phyloP scores from a whole-genome alignment of 2,888 invertebrate species.

The Tachina grossa region DNA sequence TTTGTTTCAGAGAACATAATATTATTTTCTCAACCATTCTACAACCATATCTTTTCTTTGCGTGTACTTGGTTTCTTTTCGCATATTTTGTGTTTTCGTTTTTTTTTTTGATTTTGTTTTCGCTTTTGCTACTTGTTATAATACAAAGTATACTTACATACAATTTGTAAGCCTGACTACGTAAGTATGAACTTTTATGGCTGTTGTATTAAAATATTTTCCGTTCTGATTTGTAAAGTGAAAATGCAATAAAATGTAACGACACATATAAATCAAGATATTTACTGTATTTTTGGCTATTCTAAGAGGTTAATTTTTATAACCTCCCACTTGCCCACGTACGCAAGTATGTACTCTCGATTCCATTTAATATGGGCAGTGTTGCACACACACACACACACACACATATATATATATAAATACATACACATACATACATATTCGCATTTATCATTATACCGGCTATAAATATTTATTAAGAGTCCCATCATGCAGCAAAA shows the following conservation, averaged over 20 bases:
- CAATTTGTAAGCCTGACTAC: neutral
- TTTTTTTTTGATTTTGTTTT: neutral
- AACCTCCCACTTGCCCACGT: slow-evolving; percentile 43
- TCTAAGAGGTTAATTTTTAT: slow-evolving; percentile 69
- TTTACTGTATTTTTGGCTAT: slow-evolving; percentile 36
- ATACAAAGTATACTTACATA: slow-evolving; percentile 13
- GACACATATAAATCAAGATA: slow-evolving; percentile 69
- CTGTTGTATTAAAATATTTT: slow-evolving; percentile 11
- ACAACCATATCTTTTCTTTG: too few relatives aligned
- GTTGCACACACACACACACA: neutral
- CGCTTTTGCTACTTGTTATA: slow-evolving; percentile 6
- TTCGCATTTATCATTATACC: neutral
- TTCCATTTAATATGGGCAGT: neutral
- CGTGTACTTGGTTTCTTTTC: slow-evolving; percentile 41
- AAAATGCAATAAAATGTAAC: slow-evolving; percentile 70
- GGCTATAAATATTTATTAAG: slow-evolving; percentile 52
- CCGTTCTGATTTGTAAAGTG: slow-evolving; percentile 70
- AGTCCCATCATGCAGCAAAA: slow-evolving; percentile 4
- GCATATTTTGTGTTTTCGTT: neutral
- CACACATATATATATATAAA: neutral
- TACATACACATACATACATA: neutral
- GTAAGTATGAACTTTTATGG: slow-evolving; percentile 28
- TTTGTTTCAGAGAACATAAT: too few relatives aligned
- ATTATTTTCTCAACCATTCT: too few relatives aligned
- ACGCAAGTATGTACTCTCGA: neutral